These are phyloP conservation scores for Harpagifer antarcticus DNA, from an alignment of 2,797 vertebrate genomes.

Conservation along the genomic window DNA sequence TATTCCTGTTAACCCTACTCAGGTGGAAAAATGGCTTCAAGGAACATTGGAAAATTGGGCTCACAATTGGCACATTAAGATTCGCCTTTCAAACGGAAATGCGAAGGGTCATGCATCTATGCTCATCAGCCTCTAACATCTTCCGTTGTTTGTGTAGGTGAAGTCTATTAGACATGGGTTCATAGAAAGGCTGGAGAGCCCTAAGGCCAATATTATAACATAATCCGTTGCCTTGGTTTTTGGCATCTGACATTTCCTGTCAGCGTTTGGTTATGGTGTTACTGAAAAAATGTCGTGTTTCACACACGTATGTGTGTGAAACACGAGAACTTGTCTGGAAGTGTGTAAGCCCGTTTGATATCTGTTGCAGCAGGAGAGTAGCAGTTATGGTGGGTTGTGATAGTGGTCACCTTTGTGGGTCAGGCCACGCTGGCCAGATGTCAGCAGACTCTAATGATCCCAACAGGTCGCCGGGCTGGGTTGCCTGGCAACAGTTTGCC, in stretches of 20 bases:
- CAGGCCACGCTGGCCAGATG: slow-evolving; percentile 78
- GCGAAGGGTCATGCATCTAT: slow-evolving; percentile 9
- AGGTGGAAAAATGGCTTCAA: slow-evolving; percentile 70
- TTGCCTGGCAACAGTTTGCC: slow-evolving; percentile 83
- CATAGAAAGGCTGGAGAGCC: slow-evolving; percentile 14
- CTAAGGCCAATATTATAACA: slow-evolving; percentile 11
- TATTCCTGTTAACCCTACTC: slow-evolving; percentile 67
- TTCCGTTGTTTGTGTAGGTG: slow-evolving; percentile 21
- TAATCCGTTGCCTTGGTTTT: slow-evolving; percentile 18
- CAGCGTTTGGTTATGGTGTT: slow-evolving; percentile 16
- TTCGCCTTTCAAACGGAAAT: slow-evolving; percentile 34
- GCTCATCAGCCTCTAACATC: not conserved
- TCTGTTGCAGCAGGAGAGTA: slow-evolving; percentile 62
- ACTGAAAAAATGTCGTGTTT: slow-evolving; percentile 9
- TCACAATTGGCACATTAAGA: slow-evolving; percentile 43
- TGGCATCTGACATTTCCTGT: slow-evolving; percentile 34
- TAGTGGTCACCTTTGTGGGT: slow-evolving; percentile 73
- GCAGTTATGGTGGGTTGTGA: slow-evolving; percentile 61
- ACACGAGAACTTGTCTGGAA: slow-evolving; percentile 26
- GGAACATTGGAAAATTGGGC: slow-evolving; percentile 52
- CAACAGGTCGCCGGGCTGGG: slow-evolving; percentile 77
- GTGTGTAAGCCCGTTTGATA: slow-evolving; percentile 59
- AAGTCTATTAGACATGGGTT: slow-evolving; percentile 10
- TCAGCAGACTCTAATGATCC: slow-evolving; percentile 82
- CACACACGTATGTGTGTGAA: slow-evolving; percentile 29